Percentiles rank a stretch among this genome's conserved stretches.
Evolutionary conservation across 37 sponge, comb jelly and placozoan species (phyloP).

Genomic region (Chondrilla cf. caribensis): DNA sequence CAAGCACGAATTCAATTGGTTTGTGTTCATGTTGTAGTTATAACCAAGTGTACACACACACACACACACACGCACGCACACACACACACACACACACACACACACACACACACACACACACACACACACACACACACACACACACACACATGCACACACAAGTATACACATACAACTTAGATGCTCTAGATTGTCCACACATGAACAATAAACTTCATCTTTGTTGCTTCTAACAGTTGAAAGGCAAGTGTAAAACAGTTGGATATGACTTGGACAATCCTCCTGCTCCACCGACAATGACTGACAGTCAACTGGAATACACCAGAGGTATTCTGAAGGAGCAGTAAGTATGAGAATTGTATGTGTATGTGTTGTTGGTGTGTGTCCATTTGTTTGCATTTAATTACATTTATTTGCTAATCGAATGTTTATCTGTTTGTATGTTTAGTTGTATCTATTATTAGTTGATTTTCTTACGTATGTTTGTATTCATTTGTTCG

Average conservation of each 20-base stretch:
- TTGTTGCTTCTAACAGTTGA: neutral
- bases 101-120: neutral
- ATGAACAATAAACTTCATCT: no score
- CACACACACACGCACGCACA: constrained; percentile 20
- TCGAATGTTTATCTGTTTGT: neutral
- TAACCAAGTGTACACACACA: constrained; percentile 2
- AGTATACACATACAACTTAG: neutral
- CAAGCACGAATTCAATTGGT: neutral
- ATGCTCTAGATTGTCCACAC: neutral
- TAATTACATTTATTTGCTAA: no score
- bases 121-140: constrained; percentile 30
- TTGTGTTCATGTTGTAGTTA: neutral
- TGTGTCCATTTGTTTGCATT: no score
- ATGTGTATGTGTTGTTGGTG: neutral
- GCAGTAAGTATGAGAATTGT: constrained; percentile 8
- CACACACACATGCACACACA: neutral
- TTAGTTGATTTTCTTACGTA: no score
- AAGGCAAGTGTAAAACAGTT: constrained; percentile 14
- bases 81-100: neutral
- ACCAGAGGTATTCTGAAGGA: neutral
- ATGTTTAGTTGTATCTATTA: neutral
- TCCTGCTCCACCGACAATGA: neutral
- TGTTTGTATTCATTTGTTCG: no score
- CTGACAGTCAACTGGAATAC: constrained; percentile 10
- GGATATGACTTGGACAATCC: constrained; percentile 5